Base-by-base conservation (phyloP, 1,140 invertebrate species). In the Chrysoperla carnea region DNA sequence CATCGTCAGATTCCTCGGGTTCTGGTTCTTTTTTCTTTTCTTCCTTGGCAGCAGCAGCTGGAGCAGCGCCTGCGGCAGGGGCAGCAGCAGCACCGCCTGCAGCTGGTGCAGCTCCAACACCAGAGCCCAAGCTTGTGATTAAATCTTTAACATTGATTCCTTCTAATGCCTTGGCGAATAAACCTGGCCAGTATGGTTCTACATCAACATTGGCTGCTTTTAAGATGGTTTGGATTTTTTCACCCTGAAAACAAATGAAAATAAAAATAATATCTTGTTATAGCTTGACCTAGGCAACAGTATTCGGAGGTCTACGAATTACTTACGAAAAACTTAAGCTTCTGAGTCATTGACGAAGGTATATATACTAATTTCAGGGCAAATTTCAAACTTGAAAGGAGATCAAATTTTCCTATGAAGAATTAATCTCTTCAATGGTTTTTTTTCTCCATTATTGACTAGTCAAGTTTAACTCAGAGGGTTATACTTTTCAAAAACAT, bases 121-220 rank as follows among this genome's bases (percentile, higher is more conserved):
- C 90, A 43, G 85, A 84, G 14, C 92, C 88, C 53, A 99, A 83
- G 59, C 91, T 97, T 41, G 85, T 86, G 61, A 99, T 91, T 50
- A 99, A 66, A 38, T 91, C 84, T 62, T 89, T 92, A 27, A 98
- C 76, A 58, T 96, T 92, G 42, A 97, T 66, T 44, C 87, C 88
- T 67, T 98, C 91, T 41, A 99, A 67, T 36, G 93, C 89, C 64
- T 97, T 97, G 46, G 93, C 90, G 65, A 99, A 99, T 27, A 99
- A 71, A 59, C 88, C 88, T 43, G 94, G 92, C 96, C 96, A 99
- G 68, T 96, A 99, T 14, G 95, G 93, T 61, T 99, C 96, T 17
- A 99, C 83, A 38, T 90, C 84, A 44, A 99, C 92, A 59, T 77
- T 79, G 39, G 95, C 94, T 23, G 95, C 92, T 63, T 97, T 98